Evolutionary conservation across 2,888 invertebrate species (phyloP), one percentile per base, ranked within the genome.

Genomic region (Lithosia quadra): DNA sequence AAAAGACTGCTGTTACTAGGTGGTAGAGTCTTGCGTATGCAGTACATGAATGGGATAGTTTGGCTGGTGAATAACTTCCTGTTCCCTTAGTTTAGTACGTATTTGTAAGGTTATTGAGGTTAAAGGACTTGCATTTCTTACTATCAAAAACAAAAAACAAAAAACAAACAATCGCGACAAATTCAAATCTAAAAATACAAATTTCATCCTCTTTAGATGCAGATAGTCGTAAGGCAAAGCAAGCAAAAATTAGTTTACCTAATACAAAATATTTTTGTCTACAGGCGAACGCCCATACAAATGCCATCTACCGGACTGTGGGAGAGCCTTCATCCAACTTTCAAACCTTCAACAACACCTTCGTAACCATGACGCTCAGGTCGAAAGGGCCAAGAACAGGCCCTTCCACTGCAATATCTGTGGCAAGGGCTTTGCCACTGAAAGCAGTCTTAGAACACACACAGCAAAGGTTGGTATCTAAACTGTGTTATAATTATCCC

Each of bases 361-460:
- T 77, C 95, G 99, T 79, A 99, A 99, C 95, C 99, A 99, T 94
- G 99, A 99, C 90, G 98, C 99, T 71, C 99, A 99, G 92, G 98
- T 98, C 79, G 98, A 99, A 88, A 96, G 99, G 81, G 98, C 99
- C 87, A 99, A 99, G 93, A 99, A 98, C 95, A 96, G 99, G 75
- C 99, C 99, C 66, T 99, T 98, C 94, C 98, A 99, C 89, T 99
- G 99, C 94, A 98, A 98, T 90, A 98, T 99, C 84, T 99, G 99
- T 93, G 99, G 99, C 69, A 98, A 99, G 89, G 98, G 99, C 59
- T 99, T 99, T 90, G 99, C 99, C 72, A 99, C 99, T 60, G 99
- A 99, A 90, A 98, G 98, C 91, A 99, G 98, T 91, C 96, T 99
- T 81, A 96, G 99, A 92, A 99, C 99, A 73, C 99, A 99, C 91